phyloP scores from a whole-genome alignment of 2,888 invertebrate genomes.

The Camptogramma bilineatum region DNA sequence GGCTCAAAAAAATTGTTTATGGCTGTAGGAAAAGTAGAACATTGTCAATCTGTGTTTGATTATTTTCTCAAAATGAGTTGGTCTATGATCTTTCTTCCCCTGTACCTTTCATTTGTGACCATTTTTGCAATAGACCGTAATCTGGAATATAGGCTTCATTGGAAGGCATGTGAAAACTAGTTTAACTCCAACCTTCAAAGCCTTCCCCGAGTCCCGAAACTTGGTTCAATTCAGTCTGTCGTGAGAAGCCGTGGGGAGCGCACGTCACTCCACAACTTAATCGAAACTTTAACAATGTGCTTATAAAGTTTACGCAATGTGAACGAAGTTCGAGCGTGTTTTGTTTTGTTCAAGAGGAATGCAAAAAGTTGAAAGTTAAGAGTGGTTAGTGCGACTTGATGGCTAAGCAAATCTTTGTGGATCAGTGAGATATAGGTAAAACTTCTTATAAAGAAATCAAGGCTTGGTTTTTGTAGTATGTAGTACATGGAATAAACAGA shows the following conservation, averaged over 20 bases:
- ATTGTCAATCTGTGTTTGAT: too few species aligned
- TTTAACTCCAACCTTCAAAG: conserved; percentile 1
- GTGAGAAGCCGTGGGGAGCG: conserved; percentile 46
- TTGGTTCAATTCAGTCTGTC: conserved; percentile 55
- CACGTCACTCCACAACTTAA: conserved; percentile 57
- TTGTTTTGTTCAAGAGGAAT: conserved; percentile 54
- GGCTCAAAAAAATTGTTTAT: too few species aligned
- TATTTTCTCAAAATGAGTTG: too few species aligned
- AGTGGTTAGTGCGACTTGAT: conserved; percentile 36
- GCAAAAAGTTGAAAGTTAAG: conserved; percentile 47
- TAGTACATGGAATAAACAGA: neutral
- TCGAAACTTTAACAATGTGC: conserved; percentile 54
- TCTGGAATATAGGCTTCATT: neutral
- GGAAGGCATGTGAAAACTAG: neutral
- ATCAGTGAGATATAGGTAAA: neutral
- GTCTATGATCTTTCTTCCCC: too few species aligned
- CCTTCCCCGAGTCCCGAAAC: conserved; percentile 5
- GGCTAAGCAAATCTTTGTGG: conserved; percentile 4
- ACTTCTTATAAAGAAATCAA: conserved; percentile 3
- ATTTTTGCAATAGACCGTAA: neutral
- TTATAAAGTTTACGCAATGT: conserved; percentile 23
- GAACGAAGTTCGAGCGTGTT: conserved; percentile 26
- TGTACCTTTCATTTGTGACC: too few species aligned
- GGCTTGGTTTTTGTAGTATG: neutral
- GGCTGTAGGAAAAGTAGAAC: too few species aligned